phyloP scores from a whole-genome alignment of 2,797 vertebrate genomes.

The Glyptemys insculpta region DNA sequence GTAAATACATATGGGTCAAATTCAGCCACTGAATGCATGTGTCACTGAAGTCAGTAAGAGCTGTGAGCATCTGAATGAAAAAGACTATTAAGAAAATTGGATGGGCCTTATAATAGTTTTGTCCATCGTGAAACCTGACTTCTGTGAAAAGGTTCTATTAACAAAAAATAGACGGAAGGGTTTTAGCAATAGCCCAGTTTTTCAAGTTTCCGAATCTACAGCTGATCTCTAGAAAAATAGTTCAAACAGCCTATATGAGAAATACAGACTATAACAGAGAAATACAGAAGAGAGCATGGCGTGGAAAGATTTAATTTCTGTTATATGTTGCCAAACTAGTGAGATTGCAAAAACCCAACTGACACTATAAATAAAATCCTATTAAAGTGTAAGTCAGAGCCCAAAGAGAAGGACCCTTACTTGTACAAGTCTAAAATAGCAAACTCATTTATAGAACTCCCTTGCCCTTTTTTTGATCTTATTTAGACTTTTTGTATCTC shows the following conservation, averaged over 20 bases:
- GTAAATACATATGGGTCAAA: not conserved
- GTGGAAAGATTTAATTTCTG: not conserved
- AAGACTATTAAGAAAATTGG: not conserved
- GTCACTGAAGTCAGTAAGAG: not conserved
- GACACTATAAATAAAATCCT: constrained; percentile 31
- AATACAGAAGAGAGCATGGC: not conserved
- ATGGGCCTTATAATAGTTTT: not conserved
- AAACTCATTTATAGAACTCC: constrained; percentile 16
- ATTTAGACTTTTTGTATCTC: not conserved
- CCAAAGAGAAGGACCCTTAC: not conserved
- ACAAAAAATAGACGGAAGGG: not conserved
- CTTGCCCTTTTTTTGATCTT: not conserved
- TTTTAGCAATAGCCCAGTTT: not conserved
- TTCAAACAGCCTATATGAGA: not conserved
- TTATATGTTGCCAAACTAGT: not conserved
- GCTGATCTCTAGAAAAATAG: not conserved
- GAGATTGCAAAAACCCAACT: constrained; percentile 35
- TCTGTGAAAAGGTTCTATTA: not conserved
- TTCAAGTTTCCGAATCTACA: not conserved
- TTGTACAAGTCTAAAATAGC: constrained; percentile 18
- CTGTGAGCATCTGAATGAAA: not conserved
- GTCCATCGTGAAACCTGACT: not conserved
- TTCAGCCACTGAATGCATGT: not conserved
- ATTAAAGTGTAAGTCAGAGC: not conserved
- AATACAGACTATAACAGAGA: not conserved